A percentile compares a stretch with the other conserved stretches of the same genome.
Evolutionary conservation across 1,140 invertebrate genomes (phyloP).

Genomic region (Drosophila tristis): DNA sequence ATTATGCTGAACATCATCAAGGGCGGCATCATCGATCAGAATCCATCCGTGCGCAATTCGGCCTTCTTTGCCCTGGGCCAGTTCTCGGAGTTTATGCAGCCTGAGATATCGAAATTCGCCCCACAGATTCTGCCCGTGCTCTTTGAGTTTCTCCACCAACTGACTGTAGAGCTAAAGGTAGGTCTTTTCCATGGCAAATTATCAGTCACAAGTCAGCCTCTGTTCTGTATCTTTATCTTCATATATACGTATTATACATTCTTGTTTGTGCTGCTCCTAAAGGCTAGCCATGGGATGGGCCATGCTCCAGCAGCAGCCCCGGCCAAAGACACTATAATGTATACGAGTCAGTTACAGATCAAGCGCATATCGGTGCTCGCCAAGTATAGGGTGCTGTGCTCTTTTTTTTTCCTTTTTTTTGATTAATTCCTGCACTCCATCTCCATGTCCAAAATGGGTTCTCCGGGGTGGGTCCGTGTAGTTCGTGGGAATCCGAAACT

Average conservation of each 20-base stretch:
- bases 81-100: slow-evolving; percentile 92
- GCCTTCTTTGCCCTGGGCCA: slow-evolving; percentile 93
- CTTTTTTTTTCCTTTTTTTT: slow-evolving; percentile 10
- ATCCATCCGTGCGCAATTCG: slow-evolving; percentile 87
- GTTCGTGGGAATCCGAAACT: too few relatives aligned
- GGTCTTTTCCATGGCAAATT: not conserved
- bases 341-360: slow-evolving; percentile 69
- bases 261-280: slow-evolving; percentile 57
- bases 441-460: not conserved
- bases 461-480: not conserved
- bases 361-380: slow-evolving; percentile 75
- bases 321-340: slow-evolving; percentile 67
- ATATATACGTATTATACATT: slow-evolving; percentile 37
- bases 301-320: slow-evolving; percentile 34
- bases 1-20: slow-evolving; percentile 89
- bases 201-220: not conserved
- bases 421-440: slow-evolving; percentile 30
- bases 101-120: slow-evolving; percentile 89
- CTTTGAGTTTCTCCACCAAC: slow-evolving; percentile 88
- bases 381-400: slow-evolving; percentile 69
- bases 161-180: slow-evolving; percentile 85
- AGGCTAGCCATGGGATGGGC: slow-evolving; percentile 52
- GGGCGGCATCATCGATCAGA: slow-evolving; percentile 88
- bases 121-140: slow-evolving; percentile 90
- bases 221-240: slow-evolving; percentile 5